Evolutionary conservation across 1,140 invertebrate genomes (phyloP), one percentile per base, ranked within the genome.

Genomic region (Cydia amplana): DNA sequence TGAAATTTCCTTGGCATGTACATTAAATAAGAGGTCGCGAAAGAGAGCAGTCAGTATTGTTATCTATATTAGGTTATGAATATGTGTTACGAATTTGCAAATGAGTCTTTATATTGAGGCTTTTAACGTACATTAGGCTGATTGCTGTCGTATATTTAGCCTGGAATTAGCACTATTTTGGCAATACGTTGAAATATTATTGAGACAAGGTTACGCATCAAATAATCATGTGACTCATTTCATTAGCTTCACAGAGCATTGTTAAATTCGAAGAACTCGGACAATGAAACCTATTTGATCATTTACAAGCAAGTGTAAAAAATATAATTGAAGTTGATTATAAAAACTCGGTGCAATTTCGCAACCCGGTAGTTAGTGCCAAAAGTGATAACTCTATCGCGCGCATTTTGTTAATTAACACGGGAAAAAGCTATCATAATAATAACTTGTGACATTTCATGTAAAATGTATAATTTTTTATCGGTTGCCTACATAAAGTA

Each of bases 91-190:
- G 65, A 70, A 70, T 70, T 70, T 70, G 65, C 65, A 70, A 70
- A 70, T 70, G 36, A 70, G 65, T 36, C 65, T 32, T 70, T 36
- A 70, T 70, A 70, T 70, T 70, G 36, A 70, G 32, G 65, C 32
- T 70, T 70, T 70, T 70, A 70, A 18, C 65, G n/a, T 70, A 70
- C 36, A 70, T 70, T 70, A 70, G n/a, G 65, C n/a, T 43, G 36
- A 70, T 70, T 70, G 65, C 4, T 28, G 64, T 10, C 65, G 32
- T 43, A 70, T 43, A 70, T 70, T 70, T 23, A 60, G 18, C 55
- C 1, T 23, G 20, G 55, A 60, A 60, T 60, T 60, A 60, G 7
- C 20, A n/a, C 55, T 60, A 60, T 23, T 60, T 60, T 10, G 20
- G 6, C 6, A 60, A 60, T 2, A 23, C 16, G 20, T 10, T 20